Conservation (phyloP, 2,888 invertebrate species). For the Microplitis manilae region DNA sequence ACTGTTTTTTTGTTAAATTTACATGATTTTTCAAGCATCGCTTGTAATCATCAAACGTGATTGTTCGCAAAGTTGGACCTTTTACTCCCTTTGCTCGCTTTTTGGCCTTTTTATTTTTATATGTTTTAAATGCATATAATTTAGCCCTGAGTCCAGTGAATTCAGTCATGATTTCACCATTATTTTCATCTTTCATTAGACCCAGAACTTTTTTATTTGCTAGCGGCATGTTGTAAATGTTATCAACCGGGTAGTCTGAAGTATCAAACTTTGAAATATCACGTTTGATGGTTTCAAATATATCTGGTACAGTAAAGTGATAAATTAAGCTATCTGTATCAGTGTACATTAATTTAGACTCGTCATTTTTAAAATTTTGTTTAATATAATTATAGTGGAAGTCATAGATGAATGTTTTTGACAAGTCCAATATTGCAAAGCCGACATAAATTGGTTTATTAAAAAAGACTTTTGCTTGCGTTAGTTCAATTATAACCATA, state of each 20-base stretch:
- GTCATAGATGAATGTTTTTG: conserved; percentile 46
- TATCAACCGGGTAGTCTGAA: conserved; percentile 44
- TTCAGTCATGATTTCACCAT: conserved; percentile 31
- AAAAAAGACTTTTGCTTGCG: conserved; percentile 2
- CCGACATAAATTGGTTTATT: conserved; percentile 50
- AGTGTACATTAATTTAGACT: conserved; percentile 39
- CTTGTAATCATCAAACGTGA: conserved; percentile 20
- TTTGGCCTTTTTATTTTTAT: background rate
- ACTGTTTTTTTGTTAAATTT: background rate
- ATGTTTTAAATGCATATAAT: conserved; percentile 15
- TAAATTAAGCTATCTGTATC: conserved; percentile 40
- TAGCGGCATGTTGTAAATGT: conserved; percentile 37
- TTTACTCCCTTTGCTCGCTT: conserved; percentile 35
- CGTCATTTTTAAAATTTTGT: conserved; percentile 23
- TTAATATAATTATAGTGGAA: conserved; percentile 47
- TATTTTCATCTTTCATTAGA: conserved; percentile 42
- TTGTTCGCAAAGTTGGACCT: conserved; percentile 11
- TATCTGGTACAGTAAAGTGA: background rate
- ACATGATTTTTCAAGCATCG: conserved; percentile 14
- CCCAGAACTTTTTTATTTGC: conserved; percentile 37
- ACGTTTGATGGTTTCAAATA: background rate
- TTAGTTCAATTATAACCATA: conserved; percentile 61
- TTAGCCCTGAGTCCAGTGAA: conserved; percentile 27
- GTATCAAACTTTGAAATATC: conserved; percentile 56
- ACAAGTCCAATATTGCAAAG: conserved; percentile 43